phyloP scores from a whole-genome alignment of 1,140 invertebrate species.

The Dendroctonus ponderosae region DNA sequence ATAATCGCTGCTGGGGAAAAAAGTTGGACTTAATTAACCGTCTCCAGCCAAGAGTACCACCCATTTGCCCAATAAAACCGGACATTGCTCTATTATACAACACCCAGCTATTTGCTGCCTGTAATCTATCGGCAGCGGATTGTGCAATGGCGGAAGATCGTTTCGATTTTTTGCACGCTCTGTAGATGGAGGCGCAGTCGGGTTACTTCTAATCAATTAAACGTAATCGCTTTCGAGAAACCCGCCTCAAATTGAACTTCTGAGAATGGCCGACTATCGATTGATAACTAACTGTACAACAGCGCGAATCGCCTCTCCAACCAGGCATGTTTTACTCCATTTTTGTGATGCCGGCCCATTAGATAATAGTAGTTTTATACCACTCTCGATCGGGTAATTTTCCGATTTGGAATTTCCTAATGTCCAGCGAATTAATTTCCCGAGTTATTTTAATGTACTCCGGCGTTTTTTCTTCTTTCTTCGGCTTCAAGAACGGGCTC shows the following conservation, averaged over 20 bases:
- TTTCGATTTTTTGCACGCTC: conserved; percentile 34
- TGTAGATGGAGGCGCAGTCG: conserved; percentile 37
- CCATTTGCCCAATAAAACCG: conserved; percentile 27
- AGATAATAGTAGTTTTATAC: conserved; percentile 30
- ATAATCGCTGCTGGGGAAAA: conserved; percentile 8
- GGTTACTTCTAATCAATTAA: conserved; percentile 37
- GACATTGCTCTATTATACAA: conserved; percentile 35
- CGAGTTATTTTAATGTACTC: background rate
- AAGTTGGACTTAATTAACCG: conserved; percentile 22
- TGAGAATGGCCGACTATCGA: conserved; percentile 27
- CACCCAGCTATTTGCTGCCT: conserved; percentile 23
- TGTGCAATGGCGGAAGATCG: conserved; percentile 34
- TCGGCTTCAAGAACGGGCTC: too few species aligned
- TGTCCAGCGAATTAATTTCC: conserved; percentile 17
- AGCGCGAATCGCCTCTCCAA: conserved; percentile 9
- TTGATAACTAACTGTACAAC: conserved; percentile 32
- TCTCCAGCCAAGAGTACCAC: conserved; percentile 21
- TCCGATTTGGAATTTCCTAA: conserved; percentile 11
- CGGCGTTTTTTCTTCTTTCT: too few species aligned
- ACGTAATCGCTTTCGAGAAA: conserved; percentile 35
- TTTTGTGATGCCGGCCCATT: conserved; percentile 24
- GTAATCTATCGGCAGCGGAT: conserved; percentile 24
- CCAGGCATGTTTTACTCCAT: conserved; percentile 17
- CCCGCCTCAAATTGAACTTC: conserved; percentile 30
- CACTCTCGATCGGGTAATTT: conserved; percentile 20